Conservation (phyloP, 35 echinoderm and acorn worm genomes). For the Patiria miniata region DNA sequence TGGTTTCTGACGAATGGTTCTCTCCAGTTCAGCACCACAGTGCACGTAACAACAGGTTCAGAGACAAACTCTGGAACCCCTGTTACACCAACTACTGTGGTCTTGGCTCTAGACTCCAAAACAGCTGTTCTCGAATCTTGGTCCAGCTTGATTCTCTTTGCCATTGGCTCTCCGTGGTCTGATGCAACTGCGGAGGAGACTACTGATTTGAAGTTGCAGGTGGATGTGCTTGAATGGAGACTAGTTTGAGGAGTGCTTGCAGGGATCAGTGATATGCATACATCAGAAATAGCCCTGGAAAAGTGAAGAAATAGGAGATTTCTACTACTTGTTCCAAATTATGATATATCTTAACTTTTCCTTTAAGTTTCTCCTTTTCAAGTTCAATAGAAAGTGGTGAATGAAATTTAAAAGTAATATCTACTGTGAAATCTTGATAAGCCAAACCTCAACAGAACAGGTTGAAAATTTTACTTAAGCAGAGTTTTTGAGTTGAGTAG, state of each 20-base stretch:
- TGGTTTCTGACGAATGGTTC: background rate
- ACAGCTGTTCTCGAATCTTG: background rate
- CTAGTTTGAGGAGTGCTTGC: background rate
- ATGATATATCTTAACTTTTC: too few species aligned
- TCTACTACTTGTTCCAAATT: too few species aligned
- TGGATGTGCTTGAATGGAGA: background rate
- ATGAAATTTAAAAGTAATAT: too few species aligned
- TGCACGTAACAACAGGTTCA: background rate
- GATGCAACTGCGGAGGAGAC: background rate
- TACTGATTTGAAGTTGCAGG: conserved; percentile 3
- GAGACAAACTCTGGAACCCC: background rate
- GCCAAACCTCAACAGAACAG: too few species aligned
- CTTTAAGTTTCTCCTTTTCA: too few species aligned
- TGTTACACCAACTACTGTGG: background rate
- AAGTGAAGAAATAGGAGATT: too few species aligned
- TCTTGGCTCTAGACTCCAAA: background rate
- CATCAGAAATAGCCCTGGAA: background rate
- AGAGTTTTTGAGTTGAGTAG: too few species aligned
- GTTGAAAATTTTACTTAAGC: too few species aligned
- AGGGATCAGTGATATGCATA: background rate
- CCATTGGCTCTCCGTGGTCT: background rate
- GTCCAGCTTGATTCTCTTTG: background rate
- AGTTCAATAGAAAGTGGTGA: too few species aligned
- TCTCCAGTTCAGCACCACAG: conserved; percentile 6
- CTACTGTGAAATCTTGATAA: too few species aligned